A percentile compares a stretch with the other conserved stretches of the same genome.
phyloP scores from a whole-genome alignment of 2,888 invertebrate species.

The Halocaridina rubra region DNA sequence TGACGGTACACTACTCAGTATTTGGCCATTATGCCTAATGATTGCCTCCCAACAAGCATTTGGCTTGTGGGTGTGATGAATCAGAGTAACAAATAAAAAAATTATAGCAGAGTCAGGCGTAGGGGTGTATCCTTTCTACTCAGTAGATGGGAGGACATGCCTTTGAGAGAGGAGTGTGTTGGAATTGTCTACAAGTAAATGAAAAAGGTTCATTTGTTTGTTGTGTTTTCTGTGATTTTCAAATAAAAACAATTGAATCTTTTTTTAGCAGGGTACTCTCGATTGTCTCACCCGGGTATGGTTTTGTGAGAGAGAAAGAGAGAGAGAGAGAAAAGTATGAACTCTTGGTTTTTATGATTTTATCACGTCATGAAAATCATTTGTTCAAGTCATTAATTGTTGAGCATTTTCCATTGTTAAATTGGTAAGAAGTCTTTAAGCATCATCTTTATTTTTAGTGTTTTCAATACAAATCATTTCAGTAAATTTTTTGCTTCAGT shows the following conservation, averaged over 20 bases:
- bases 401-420: conserved; percentile 53
- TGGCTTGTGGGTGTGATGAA: conserved; percentile 54
- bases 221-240: conserved; percentile 30
- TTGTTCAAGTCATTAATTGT: conserved; percentile 23
- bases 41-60: conserved; percentile 39
- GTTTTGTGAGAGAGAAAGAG: conserved; percentile 53
- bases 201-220: conserved; percentile 55
- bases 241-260: conserved; percentile 54
- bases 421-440: too few relatives aligned
- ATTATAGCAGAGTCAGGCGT: conserved; percentile 49
- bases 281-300: conserved; percentile 59
- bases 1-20: conserved; percentile 63
- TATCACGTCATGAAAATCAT: conserved; percentile 23
- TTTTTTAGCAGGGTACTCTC: conserved; percentile 52
- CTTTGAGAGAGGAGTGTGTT: conserved; percentile 49
- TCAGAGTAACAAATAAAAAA: too few relatives aligned
- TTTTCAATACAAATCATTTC: too few relatives aligned
- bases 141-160: conserved; percentile 39
- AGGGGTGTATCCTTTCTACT: conserved; percentile 44
- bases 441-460: too few relatives aligned
- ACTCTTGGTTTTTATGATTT: too few relatives aligned
- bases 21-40: conserved; percentile 60
- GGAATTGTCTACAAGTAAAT: conserved; percentile 42
- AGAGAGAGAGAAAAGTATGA: too few relatives aligned
- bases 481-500: too few relatives aligned